Evolutionary conservation across 2,888 invertebrate species (phyloP).

Genomic region (Cremastinae sp.): DNA sequence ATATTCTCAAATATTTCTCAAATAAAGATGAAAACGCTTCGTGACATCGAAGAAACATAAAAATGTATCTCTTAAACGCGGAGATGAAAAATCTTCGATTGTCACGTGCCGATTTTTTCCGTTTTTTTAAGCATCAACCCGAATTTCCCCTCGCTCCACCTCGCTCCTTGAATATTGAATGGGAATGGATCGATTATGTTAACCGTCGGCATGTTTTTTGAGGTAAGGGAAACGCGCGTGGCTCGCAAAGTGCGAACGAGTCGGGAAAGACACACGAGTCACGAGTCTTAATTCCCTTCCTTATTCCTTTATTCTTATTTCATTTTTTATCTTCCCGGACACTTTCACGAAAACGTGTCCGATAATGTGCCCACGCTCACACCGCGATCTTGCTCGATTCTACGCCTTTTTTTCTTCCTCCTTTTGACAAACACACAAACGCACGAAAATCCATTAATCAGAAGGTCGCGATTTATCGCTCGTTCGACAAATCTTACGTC

Average conservation of each 20-base stretch:
- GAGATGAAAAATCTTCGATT: conserved; percentile 41
- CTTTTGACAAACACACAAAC: not conserved
- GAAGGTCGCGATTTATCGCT: conserved; percentile 48
- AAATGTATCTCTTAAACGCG: conserved; percentile 68
- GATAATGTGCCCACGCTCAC: conserved; percentile 37
- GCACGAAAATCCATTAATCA: conserved; percentile 47
- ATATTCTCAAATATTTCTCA: no score
- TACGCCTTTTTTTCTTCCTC: conserved; percentile 30
- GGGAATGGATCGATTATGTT: conserved; percentile 75
- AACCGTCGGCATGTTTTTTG: conserved; percentile 65
- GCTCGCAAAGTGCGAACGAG: conserved; percentile 48
- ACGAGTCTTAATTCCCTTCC: conserved; percentile 6
- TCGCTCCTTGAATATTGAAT: conserved; percentile 68
- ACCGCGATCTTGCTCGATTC: conserved; percentile 23
- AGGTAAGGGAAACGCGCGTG: conserved; percentile 56
- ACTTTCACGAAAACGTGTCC: conserved; percentile 44
- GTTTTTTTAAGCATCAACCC: conserved; percentile 16
- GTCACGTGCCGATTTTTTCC: not conserved
- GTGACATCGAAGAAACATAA: conserved; percentile 66
- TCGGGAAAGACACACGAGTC: conserved; percentile 51
- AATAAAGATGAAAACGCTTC: conserved; percentile 57
- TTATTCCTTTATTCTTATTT: conserved; percentile 6
- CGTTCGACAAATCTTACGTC: conserved; percentile 46
- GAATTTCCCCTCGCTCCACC: conserved; percentile 40
- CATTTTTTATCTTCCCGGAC: conserved; percentile 26